Conservation (phyloP, 2,797 vertebrate genomes). For the Epinephelus coioides region DNA sequence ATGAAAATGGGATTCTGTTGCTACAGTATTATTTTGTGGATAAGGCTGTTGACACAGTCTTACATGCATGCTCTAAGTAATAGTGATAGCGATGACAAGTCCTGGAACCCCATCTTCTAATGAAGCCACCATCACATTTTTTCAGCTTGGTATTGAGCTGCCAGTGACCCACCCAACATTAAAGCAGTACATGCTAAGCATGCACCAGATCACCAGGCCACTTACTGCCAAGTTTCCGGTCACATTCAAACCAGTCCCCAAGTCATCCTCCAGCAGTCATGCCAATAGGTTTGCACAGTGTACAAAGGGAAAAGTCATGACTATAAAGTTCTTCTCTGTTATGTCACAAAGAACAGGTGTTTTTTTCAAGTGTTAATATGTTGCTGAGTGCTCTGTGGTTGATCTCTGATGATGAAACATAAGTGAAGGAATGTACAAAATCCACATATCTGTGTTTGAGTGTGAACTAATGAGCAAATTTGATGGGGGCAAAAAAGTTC, state of each 20-base stretch:
- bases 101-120: neutral
- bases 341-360: neutral
- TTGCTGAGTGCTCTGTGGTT: neutral
- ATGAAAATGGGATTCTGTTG: neutral
- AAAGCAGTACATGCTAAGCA: neutral
- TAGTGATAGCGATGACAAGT: neutral
- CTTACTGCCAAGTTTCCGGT: conserved; percentile 2
- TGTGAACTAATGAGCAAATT: neutral
- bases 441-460: neutral
- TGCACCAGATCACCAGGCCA: neutral
- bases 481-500: too few species aligned
- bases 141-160: neutral
- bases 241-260: conserved; percentile 8
- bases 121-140: neutral
- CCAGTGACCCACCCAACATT: neutral
- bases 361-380: neutral
- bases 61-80: neutral
- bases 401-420: neutral
- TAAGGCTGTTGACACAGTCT: neutral
- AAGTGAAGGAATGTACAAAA: neutral
- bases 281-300: neutral
- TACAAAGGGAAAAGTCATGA: neutral
- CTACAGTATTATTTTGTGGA: neutral
- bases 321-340: neutral
- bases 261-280: neutral